Base-by-base conservation (phyloP, 2,113 vertebrate species). In the Papio anubis region DNA sequence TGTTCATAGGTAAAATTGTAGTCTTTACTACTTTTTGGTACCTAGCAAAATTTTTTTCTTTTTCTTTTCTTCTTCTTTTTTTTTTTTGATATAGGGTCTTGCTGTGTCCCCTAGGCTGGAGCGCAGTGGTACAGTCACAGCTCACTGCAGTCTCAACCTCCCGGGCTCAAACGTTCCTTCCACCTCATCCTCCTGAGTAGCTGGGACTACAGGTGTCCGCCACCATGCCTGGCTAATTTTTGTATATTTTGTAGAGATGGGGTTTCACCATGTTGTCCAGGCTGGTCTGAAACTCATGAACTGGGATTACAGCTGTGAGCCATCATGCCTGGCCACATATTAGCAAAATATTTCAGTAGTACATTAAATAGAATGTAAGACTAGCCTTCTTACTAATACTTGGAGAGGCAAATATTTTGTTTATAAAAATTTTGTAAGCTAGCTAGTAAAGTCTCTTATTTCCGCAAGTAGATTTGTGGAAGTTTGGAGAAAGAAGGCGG, bases 361-460 rank as follows among this genome's bases (percentile, higher is more conserved):
- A 61, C 8, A 0, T 70, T 90, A 78, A 72, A 16, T 76, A 91
- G 76, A 82, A 52, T 5, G 20, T 91, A 61, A 50, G 57, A 5
- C 32, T 23, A 55, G 40, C 12, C 76, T 70, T 96, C 48, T 86
- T 12, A 45, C 59, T 84, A 40, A n/a, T 84, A 48, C 21, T 83
- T 91, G 52, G 25, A 45, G 38, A 92, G 55, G 25, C 30, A 23
- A 32, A 21, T 40, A 43, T 40, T 88, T n/a, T 83, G 27, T 93
- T 90, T 96, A 89, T 94, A 32, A 84, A 98, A 98, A 96, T 94
- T 38, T 70, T 88, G 73, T 92, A 87, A 35, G 93, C 98, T 91
- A 97, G 97, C 97, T 73, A 97, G 85, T 92, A 88, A 96, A 96
- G 94, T 97, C 72, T 97, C 92, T 97, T 90, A 95, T 88, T 50